Base-by-base conservation (phyloP, 2,888 invertebrate species). In the Rhogogaster chlorosoma region DNA sequence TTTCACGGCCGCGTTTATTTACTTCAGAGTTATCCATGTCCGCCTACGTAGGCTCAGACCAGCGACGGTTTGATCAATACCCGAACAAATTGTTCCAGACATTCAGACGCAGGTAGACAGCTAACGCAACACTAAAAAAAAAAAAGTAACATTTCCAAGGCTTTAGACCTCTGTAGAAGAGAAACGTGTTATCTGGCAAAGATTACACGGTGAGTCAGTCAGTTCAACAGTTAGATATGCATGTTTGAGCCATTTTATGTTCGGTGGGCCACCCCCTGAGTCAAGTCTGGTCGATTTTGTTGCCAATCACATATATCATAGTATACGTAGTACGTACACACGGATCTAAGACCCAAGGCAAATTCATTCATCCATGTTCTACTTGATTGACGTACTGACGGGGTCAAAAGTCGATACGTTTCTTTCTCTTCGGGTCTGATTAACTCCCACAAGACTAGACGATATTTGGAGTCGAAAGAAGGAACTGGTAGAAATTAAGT, bases 41-140 rank as follows among this genome's bases (percentile, higher is more conserved):
- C 70, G 83, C 83, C 83, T 83, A 70, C 83, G 83, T 64, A 32
- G 45, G 49, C 45, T 42, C 67, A 45, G 61, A 57, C 5, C 38
- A 42, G 67, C 45, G 67, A 67, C 83, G 83, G 83, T 64, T 83
- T 83, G 83, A 83, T 83, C 83, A 83, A 83, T 83, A 83, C 83
- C 83, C 45, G 83, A 67, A 83, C 83, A 83, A 83, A 83, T 83
- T 70, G 67, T 70, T 83, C 80, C 70, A 83, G 83, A 49, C 83
- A 70, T 70, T 83, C 83, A 83, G 70, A 83, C 83, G 64, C 70
- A 67, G 83, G 61, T 80, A 61, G 77, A 77, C 77, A 53, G 53
- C 29, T 26, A 9, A 49, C 18, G 53, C 53, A 77, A 45, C 77
- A n/a, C 32, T 26, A 5, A 2, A 18, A 49, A 77, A 5, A 2